These are phyloP conservation scores for Elymnias hypermnestra DNA, from an alignment of 1,140 invertebrate genomes.

Conservation along the genomic window DNA sequence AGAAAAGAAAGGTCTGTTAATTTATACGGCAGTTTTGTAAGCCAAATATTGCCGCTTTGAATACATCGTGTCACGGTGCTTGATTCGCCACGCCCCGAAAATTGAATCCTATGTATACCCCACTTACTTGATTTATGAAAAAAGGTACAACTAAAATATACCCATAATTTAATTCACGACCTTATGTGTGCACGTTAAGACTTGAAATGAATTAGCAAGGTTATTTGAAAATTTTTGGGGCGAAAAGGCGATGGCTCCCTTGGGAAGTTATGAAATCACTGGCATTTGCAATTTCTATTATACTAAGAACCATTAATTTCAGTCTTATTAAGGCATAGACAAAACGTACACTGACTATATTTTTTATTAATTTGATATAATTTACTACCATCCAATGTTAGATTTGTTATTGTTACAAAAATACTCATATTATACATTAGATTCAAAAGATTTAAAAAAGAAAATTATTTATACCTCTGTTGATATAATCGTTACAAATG, in stretches of 20 bases:
- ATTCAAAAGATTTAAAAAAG: too few relatives aligned
- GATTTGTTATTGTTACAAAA: too few relatives aligned
- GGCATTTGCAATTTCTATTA: constrained; percentile 77
- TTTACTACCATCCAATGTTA: too few relatives aligned
- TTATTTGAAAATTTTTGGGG: constrained; percentile 54
- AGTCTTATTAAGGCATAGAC: constrained; percentile 69
- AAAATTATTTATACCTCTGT: too few relatives aligned
- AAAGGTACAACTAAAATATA: constrained; percentile 32
- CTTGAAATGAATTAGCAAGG: constrained; percentile 20
- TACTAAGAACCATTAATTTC: constrained; percentile 74
- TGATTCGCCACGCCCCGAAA: constrained; percentile 73
- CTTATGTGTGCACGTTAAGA: constrained; percentile 20
- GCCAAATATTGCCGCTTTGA: constrained; percentile 69
- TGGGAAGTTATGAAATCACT: constrained; percentile 76
- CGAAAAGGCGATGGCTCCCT: constrained; percentile 68
- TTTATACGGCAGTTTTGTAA: constrained; percentile 67
- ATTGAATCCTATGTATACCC: constrained; percentile 71
- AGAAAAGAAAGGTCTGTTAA: constrained; percentile 52
- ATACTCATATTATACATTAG: too few relatives aligned
- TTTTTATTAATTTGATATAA: constrained; percentile 8
- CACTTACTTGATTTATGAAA: constrained; percentile 41
- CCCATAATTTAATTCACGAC: constrained; percentile 20
- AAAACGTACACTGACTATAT: constrained; percentile 34
- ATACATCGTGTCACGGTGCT: constrained; percentile 73
- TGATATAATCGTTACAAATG: too few relatives aligned